Conservation (phyloP, 2,113 vertebrate genomes). For the Eulacestoma nigropectus region DNA sequence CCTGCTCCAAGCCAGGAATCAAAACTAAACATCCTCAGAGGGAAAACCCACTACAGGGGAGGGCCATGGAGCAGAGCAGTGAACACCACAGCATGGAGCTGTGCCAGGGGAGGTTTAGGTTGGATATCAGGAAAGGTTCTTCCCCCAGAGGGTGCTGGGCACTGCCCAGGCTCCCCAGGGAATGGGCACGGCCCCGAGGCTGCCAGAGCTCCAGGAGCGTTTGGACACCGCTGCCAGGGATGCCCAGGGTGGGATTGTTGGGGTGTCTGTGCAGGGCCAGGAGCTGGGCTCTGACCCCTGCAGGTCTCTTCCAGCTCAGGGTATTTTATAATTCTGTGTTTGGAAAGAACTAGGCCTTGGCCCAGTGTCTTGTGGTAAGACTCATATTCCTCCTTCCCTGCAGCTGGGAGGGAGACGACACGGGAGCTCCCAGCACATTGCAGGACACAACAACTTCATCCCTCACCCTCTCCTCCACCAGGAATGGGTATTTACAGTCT, state of each 20-base stretch:
- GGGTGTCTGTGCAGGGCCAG: not conserved
- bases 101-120: fast-evolving
- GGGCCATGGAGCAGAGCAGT: not conserved
- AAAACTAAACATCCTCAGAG: not conserved
- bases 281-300: fast-evolving
- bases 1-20: not conserved
- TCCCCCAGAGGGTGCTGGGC: not conserved
- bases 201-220: not conserved
- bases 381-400: not conserved
- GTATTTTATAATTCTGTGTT: not conserved
- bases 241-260: not conserved
- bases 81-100: not conserved
- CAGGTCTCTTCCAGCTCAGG: not conserved
- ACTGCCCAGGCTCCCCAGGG: not conserved
- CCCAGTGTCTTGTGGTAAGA: not conserved
- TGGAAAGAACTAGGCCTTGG: not conserved
- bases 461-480: not conserved
- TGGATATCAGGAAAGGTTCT: not conserved
- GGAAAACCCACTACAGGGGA: not conserved
- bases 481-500: not conserved
- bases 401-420: too few relatives aligned
- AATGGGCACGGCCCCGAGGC: fast-evolving
- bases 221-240: not conserved
- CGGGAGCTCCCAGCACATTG: fast-evolving
- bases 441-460: not conserved